These are phyloP conservation scores for Baccha elongata DNA, from an alignment of 2,888 invertebrate species.

Conservation along the genomic window DNA sequence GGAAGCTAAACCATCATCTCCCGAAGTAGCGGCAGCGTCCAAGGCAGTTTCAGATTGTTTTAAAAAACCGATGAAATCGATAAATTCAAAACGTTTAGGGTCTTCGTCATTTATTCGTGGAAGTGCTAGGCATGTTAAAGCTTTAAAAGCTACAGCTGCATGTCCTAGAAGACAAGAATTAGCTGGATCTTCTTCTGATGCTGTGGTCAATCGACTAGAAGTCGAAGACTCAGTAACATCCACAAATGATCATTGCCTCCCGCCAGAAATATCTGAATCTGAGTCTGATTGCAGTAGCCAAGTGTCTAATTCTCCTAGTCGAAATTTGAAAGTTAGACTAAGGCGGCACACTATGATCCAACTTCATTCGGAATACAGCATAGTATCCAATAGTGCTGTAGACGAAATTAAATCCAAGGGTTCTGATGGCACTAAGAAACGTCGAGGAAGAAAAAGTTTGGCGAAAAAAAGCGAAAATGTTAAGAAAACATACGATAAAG, in stretches of 20 bases:
- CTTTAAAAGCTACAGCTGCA: not conserved
- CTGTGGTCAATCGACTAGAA: not conserved
- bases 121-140: not conserved
- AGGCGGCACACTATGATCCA: not conserved
- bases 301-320: not conserved
- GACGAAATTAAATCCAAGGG: slow-evolving; percentile 2
- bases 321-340: slow-evolving; percentile 1
- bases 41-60: slow-evolving; percentile 3
- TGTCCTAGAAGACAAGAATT: not conserved
- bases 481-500: slow-evolving; percentile 31
- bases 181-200: not conserved
- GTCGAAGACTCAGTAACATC: slow-evolving; percentile 13
- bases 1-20: slow-evolving; percentile 8
- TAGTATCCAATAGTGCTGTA: not conserved
- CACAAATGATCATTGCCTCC: slow-evolving; percentile 8
- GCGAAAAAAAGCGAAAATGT: slow-evolving; percentile 31
- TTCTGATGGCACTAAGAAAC: slow-evolving; percentile 10
- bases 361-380: not conserved
- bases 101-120: not conserved
- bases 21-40: slow-evolving; percentile 5
- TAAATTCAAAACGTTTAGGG: not conserved
- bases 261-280: slow-evolving; percentile 18
- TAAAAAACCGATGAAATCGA: slow-evolving; percentile 22
- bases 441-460: slow-evolving; percentile 8
- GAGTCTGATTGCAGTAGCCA: slow-evolving; percentile 22